Percentiles rank a stretch among this genome's conserved stretches.
phyloP scores from a whole-genome alignment of 2,888 invertebrate species.

The Matsumyia berberina region DNA sequence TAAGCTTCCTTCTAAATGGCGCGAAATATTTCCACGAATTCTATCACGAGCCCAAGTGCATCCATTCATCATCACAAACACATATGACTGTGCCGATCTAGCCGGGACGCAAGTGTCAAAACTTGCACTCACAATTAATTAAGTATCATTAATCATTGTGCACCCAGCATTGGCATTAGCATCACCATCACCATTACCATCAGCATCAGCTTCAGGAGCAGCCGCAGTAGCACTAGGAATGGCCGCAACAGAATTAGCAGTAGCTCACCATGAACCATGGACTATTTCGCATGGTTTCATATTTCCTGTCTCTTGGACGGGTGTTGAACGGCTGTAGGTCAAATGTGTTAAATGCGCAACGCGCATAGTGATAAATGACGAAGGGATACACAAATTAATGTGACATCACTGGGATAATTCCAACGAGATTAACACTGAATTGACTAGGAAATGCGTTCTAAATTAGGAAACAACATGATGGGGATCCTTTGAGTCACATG shows the following conservation, averaged over 20 bases:
- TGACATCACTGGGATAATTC: slow-evolving; percentile 53
- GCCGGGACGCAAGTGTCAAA: slow-evolving; percentile 60
- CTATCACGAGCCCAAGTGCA: neutral
- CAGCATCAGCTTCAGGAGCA: slow-evolving; percentile 1
- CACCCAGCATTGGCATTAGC: too few relatives aligned
- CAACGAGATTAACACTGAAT: slow-evolving; percentile 41
- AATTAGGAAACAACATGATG: slow-evolving; percentile 17
- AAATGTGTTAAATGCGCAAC: slow-evolving; percentile 36
- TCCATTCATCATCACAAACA: slow-evolving; percentile 51
- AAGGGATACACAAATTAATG: slow-evolving; percentile 34
- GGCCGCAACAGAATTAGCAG: slow-evolving; percentile 11
- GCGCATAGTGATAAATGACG: slow-evolving; percentile 48
- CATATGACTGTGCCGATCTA: slow-evolving; percentile 44
- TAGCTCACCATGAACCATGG: slow-evolving; percentile 47
- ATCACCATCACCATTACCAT: neutral
- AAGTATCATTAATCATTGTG: slow-evolving; percentile 67
- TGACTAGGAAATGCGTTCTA: slow-evolving; percentile 19
- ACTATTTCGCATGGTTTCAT: slow-evolving; percentile 66
- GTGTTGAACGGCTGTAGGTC: slow-evolving; percentile 52
- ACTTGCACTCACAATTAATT: slow-evolving; percentile 69
- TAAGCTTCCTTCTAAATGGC: slow-evolving; percentile 60
- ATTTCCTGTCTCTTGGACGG: slow-evolving; percentile 49
- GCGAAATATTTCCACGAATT: slow-evolving; percentile 61
- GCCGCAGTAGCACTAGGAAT: neutral
- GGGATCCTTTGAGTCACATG: neutral